phyloP scores from a whole-genome alignment of 2,888 invertebrate genomes.

The Cactoblastis cactorum region DNA sequence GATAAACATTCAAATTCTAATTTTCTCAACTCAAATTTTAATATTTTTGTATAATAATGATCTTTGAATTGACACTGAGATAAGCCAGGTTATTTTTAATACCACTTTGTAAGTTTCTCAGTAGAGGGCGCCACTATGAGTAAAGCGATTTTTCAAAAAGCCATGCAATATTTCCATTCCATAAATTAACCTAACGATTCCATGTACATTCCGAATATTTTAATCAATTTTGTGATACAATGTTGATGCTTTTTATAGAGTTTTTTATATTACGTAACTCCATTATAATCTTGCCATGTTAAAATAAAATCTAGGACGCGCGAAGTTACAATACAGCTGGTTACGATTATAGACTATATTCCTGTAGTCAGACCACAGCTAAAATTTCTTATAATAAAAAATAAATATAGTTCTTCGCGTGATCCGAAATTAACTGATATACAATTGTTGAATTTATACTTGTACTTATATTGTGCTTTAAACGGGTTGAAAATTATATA shows the following conservation, averaged over 20 bases:
- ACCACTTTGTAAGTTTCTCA: not conserved
- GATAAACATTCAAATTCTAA: no score
- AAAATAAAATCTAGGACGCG: slow-evolving; percentile 15
- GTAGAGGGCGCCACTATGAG: not conserved
- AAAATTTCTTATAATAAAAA: no score
- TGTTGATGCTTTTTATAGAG: not conserved
- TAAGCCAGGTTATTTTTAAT: no score
- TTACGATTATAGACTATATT: no score
- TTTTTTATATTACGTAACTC: not conserved
- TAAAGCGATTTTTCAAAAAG: not conserved
- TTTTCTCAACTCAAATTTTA: no score
- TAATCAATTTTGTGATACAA: not conserved
- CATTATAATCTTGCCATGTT: slow-evolving; percentile 52
- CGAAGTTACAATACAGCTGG: not conserved
- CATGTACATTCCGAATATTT: not conserved
- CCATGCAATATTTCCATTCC: not conserved
- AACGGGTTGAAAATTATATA: no score
- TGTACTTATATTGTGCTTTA: slow-evolving; percentile 24
- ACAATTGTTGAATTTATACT: slow-evolving; percentile 53
- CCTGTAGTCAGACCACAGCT: not conserved
- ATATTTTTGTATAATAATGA: no score
- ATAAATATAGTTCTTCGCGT: not conserved
- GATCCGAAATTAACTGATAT: slow-evolving; percentile 33
- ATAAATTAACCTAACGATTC: not conserved
- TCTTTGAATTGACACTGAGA: no score